Conservation (phyloP, 92 coral and sea anemone species). For the Palythoa heliodiscus region DNA sequence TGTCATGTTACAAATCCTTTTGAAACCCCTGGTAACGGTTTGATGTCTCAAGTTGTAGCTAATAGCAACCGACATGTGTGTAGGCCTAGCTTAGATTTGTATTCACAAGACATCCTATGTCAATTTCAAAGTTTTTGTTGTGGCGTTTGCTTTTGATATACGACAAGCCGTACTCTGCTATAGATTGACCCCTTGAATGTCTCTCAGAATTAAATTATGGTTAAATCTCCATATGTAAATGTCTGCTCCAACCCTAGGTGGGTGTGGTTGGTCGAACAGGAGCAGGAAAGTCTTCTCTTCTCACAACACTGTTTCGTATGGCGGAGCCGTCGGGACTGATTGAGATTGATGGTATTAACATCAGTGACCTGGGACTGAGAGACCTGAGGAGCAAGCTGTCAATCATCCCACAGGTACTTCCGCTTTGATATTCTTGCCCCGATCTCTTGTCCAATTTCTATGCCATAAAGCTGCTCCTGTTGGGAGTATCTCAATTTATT, state of each 20-base stretch:
- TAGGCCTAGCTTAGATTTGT: too few species aligned
- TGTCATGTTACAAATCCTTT: too few species aligned
- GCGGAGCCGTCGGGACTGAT: conserved; percentile 86
- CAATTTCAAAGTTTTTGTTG: not conserved
- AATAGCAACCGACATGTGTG: too few species aligned
- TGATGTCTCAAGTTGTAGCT: too few species aligned
- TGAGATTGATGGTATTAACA: conserved; percentile 80
- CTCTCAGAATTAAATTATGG: not conserved
- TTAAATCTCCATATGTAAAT: not conserved
- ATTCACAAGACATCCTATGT: too few species aligned
- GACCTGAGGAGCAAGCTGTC: conserved; percentile 87
- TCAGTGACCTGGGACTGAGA: conserved; percentile 79
- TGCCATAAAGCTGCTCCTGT: not conserved
- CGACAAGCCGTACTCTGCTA: not conserved
- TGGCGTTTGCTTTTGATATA: not conserved
- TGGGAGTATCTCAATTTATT: not conserved
- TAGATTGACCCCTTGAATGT: not conserved
- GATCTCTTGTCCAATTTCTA: not conserved
- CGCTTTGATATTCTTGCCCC: not conserved
- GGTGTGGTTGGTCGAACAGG: conserved; percentile 96
- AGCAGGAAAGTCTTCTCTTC: conserved; percentile 92
- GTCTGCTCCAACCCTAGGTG: conserved; percentile 46
- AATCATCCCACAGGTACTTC: conserved; percentile 91
- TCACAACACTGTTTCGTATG: conserved; percentile 88
- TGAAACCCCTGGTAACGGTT: too few species aligned